Evolutionary conservation across 2,797 vertebrate species (phyloP).

Genomic region (Protosalanx chinensis): DNA sequence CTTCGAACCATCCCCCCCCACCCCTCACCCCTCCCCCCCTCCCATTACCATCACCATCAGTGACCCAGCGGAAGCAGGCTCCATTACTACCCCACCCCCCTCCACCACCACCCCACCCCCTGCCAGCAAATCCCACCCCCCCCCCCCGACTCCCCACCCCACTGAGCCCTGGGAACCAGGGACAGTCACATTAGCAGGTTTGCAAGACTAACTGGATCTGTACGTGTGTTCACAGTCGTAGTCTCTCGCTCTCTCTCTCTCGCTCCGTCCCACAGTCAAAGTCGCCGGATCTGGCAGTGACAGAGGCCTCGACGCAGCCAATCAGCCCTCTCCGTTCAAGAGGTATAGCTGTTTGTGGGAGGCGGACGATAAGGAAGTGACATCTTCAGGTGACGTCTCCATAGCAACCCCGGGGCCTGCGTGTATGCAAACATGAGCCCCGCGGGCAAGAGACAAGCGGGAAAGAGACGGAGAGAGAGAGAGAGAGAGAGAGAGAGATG

Average conservation of each 20-base stretch:
- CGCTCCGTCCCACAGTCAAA: neutral
- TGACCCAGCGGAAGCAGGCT: too few relatives aligned
- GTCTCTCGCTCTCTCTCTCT: neutral
- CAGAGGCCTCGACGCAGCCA: neutral
- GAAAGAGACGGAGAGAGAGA: neutral
- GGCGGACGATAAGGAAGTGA: constrained; percentile 18
- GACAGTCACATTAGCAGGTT: too few relatives aligned
- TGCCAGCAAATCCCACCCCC: too few relatives aligned
- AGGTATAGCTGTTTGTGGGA: neutral
- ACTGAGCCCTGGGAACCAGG: too few relatives aligned
- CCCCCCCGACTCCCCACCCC: too few relatives aligned
- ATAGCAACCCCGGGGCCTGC: constrained; percentile 41
- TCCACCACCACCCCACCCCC: too few relatives aligned
- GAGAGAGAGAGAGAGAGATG: neutral
- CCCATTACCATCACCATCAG: too few relatives aligned
- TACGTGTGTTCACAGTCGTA: too few relatives aligned
- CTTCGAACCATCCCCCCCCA: neutral
- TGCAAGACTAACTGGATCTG: too few relatives aligned
- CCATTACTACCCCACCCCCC: too few relatives aligned
- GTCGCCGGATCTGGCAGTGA: neutral
- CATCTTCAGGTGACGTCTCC: constrained; percentile 58
- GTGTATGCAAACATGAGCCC: constrained; percentile 46
- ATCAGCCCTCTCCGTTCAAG: neutral
- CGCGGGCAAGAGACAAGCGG: neutral
- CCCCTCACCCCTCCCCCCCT: neutral